Conservation (phyloP, 2,113 vertebrate genomes). For the Zonotrichia leucophrys region DNA sequence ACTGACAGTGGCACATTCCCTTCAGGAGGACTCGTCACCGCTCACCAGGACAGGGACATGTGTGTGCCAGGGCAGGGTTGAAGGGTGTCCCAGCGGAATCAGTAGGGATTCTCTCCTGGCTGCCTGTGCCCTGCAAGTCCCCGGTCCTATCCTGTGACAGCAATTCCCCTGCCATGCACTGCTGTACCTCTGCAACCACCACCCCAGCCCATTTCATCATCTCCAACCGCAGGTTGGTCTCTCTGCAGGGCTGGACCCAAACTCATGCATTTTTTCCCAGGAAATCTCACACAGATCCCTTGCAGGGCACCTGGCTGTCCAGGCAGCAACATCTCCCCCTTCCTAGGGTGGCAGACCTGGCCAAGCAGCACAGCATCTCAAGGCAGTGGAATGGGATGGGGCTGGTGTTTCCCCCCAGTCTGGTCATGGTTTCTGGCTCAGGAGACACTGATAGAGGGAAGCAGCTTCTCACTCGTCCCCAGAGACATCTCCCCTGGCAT, state of each 20-base stretch:
- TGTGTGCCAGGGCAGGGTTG: neutral
- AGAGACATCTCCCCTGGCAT: neutral
- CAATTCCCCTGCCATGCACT: neutral
- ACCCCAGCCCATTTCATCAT: neutral
- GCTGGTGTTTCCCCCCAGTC: fast-evolving
- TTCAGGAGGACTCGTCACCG: fast-evolving
- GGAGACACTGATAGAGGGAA: neutral
- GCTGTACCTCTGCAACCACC: neutral
- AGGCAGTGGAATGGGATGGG: fast-evolving
- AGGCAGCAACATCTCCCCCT: neutral
- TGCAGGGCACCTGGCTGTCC: neutral
- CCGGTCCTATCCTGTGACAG: neutral
- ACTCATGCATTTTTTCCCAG: neutral
- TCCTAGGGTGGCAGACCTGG: neutral
- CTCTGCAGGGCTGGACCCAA: neutral
- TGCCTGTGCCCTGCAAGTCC: neutral
- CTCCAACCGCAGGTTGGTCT: neutral
- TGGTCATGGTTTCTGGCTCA: fast-evolving
- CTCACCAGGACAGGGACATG: neutral
- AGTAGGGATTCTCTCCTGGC: neutral
- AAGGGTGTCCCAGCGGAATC: neutral
- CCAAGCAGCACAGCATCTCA: neutral
- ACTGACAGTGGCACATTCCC: neutral
- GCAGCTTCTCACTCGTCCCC: neutral
- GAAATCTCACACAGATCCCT: neutral